A percentile compares a stretch with the other conserved stretches of the same genome.
Evolutionary conservation across 1,140 invertebrate genomes (phyloP).

Genomic region (Eumeta japonica): DNA sequence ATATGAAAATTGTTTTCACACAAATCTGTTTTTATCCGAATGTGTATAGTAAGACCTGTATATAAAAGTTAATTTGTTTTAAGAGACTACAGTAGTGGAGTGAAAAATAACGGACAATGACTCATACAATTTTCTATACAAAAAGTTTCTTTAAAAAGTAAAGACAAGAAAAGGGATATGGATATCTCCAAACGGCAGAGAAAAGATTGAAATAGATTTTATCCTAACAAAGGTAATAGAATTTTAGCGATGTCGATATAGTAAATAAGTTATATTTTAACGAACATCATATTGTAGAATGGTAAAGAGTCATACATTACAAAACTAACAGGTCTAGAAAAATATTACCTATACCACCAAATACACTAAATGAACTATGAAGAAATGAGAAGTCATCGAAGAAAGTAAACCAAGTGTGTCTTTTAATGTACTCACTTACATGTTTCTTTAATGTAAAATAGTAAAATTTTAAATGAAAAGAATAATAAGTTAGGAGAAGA

Average conservation of each 20-base stretch:
- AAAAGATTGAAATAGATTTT: constrained; percentile 19
- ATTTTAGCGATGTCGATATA: constrained; percentile 10
- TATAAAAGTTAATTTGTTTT: constrained; percentile 13
- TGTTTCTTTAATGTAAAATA: constrained; percentile 8
- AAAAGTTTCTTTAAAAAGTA: constrained; percentile 17
- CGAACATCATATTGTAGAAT: constrained; percentile 20
- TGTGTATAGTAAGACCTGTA: no score
- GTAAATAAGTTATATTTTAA: constrained; percentile 20
- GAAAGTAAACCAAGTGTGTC: constrained; percentile 5
- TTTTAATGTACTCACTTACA: no score
- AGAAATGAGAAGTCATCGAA: constrained; percentile 7
- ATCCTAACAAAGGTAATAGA: constrained; percentile 11
- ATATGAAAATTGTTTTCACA: no score
- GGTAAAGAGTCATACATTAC: constrained; percentile 10
- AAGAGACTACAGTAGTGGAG: constrained; percentile 12
- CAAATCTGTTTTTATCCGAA: no score
- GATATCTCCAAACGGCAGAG: constrained; percentile 13
- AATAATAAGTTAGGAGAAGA: constrained; percentile 10
- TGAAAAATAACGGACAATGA: constrained; percentile 14
- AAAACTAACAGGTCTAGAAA: constrained; percentile 9
- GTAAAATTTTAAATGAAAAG: constrained; percentile 6
- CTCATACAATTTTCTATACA: constrained; percentile 15
- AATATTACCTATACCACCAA: constrained; percentile 5
- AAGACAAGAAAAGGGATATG: constrained; percentile 16
- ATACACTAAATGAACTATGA: constrained; percentile 8